Base-by-base conservation (phyloP, 2,113 vertebrate species). In the Diphyllodes magnificus region DNA sequence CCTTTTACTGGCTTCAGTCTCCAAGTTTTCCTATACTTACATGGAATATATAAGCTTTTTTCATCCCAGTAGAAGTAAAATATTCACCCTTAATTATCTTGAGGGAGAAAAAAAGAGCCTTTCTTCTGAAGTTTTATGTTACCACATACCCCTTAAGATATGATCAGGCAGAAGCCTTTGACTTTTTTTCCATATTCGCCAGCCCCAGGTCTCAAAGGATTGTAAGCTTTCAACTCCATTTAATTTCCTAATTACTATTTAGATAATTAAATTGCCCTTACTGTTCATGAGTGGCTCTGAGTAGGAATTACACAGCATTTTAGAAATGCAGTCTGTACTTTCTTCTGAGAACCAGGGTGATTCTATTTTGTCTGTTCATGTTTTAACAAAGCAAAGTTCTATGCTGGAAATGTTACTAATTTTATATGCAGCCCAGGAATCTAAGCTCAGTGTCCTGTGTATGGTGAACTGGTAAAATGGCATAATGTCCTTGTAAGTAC, bases 161-260 rank as follows among this genome's bases (percentile, higher is more conserved):
- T 47, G 49, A 93, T 53, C 35, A 77, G 28, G 24, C 64, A 92
- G 40, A 90, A 93, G 20, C 30, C 33, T 92, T 86, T 83, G 57
- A 84, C 60, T 76, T 59, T 84, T 89, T 77, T 68, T 63, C 70
- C 33, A 12, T 66, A 68, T 63, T 85, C 82, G 47, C 44, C 49
- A 82, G 56, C 68, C 35, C 19, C 30, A 75, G 35, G 16, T 51
- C 79, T 90, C 88, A 79, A 79, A 56, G 40, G 39, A 94, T 71
- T 76, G 39, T 24, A 82, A 79, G 50, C 30, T 85, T 93, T 90
- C 65, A 90, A 85, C 61, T 92, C 65, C 60, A 93, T 90, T 92
- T 90, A 63, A 92, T 94, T 95, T 95, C 49, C 70, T 93, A 94
- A 82, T 93, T 93, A 68, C 30, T 95, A 51, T 94, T 93, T 84